These are phyloP conservation scores for Phalacrocorax carbo DNA, from an alignment of 2,113 vertebrate genomes.

Conservation along the genomic window DNA sequence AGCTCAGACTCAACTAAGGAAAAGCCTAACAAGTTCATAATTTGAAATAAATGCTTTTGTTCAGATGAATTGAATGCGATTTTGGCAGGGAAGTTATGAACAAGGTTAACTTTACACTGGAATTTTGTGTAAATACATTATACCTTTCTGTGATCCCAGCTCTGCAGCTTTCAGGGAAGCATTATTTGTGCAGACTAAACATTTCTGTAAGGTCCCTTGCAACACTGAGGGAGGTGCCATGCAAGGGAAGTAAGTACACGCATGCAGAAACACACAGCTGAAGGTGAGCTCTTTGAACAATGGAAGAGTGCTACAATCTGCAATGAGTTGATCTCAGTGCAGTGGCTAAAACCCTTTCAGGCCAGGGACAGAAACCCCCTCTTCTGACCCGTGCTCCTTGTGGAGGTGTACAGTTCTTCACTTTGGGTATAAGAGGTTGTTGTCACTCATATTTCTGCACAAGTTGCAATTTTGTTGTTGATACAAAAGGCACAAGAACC, in stretches of 20 bases:
- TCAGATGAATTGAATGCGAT: not conserved
- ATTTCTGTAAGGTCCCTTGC: not conserved
- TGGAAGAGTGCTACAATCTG: not conserved
- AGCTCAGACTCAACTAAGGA: not conserved
- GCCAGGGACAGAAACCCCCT: not conserved
- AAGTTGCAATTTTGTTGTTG: not conserved
- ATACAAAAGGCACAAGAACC: not conserved
- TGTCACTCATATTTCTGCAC: not conserved
- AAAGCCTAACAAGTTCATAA: not conserved
- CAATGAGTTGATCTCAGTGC: not conserved
- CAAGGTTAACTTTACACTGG: not conserved
- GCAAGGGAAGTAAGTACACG: not conserved
- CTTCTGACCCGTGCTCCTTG: accelerated
- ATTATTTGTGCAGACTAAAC: not conserved
- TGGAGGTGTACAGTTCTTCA: not conserved
- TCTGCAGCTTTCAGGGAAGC: not conserved
- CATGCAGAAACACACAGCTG: not conserved
- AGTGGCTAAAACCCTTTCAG: not conserved
- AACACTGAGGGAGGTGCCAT: not conserved
- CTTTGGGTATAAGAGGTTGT: not conserved
- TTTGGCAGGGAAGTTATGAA: not conserved
- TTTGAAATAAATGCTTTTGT: not conserved
- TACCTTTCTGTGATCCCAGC: not conserved
- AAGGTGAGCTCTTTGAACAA: not conserved
- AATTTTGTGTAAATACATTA: not conserved